Conservation (phyloP, 2,888 invertebrate species). For the Dilophus febrilis region DNA sequence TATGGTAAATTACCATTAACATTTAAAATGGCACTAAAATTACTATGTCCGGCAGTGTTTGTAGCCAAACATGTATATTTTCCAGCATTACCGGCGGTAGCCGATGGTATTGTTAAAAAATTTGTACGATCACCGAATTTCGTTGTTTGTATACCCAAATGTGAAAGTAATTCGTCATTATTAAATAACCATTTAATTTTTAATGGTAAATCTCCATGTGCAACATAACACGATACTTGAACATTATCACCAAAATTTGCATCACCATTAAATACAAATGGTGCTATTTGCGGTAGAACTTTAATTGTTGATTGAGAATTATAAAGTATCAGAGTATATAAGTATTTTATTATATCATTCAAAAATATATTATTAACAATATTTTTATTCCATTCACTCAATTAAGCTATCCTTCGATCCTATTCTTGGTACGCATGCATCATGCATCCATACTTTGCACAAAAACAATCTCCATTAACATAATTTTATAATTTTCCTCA, state of each 20-base stretch:
- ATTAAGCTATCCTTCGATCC: no score
- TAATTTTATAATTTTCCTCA: no score
- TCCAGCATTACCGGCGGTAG: slow-evolving; percentile 49
- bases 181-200: slow-evolving; percentile 41
- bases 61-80: slow-evolving; percentile 49
- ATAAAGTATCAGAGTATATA: no score
- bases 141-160: slow-evolving; percentile 43
- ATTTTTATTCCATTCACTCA: no score
- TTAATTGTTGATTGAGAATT: no score
- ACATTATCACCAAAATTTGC: slow-evolving; percentile 52
- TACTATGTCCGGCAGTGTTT: slow-evolving; percentile 43
- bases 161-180: slow-evolving; percentile 25
- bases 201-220: slow-evolving; percentile 42
- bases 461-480: no score
- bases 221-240: slow-evolving; percentile 39
- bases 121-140: slow-evolving; percentile 48
- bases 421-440: no score
- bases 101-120: slow-evolving; percentile 49
- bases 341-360: no score
- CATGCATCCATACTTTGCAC: no score
- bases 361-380: no score
- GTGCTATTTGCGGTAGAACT: slow-evolving; percentile 9
- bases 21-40: slow-evolving; percentile 41
- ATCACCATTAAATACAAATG: slow-evolving; percentile 15
- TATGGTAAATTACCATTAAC: slow-evolving; percentile 41